Base-by-base conservation (phyloP, 53 echinoderm and acorn worm genomes). In the Holothuria scabra region DNA sequence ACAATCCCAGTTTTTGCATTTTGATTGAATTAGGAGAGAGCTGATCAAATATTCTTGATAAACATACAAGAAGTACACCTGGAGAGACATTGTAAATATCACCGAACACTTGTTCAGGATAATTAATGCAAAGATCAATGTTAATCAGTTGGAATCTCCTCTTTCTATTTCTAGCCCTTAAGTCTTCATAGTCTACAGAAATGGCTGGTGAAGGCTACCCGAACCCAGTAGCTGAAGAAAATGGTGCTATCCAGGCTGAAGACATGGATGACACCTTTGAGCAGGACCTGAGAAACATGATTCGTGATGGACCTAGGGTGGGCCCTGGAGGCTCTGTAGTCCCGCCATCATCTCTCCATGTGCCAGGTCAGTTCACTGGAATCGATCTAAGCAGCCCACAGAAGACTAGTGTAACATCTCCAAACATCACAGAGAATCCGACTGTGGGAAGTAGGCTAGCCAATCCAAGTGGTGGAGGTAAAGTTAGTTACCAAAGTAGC, bases 251-350 rank as follows among this genome's bases (percentile, higher is more conserved):
- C 32, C 92, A 91, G 62, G 87, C 86, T 14, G 91, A 93, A 60
- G 99, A 99, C 31, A 80, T 94, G 59, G 94, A 99, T 80, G 99
- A 99, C 87, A 99, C 97, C 60, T 99, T 99, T 74, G 99, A 99
- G 89, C 94, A 99, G 72, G 99, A 99, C 63, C 83, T 99, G 34
- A 86, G 91, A 35, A 91, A 94, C 84, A 99, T 99, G 99, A 92
- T 99, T 60, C 66, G 94, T 14, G 99, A 99, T 64, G 94, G 99
- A 22, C 90, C 99, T 12, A 70, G 88, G 63, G 59, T 93, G 37
- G 82, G 82, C 46, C 82, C 82, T n/a, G 92, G 94, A 34, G 99
- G 94, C 67, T 85, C 89, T 66, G 87, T 91, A 63, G 89, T 88
- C 60, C 93, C 93, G 64, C 75, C 83, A 14, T 70, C 86, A 20